Base-by-base conservation (phyloP, 2,888 invertebrate genomes). In the Germaria angustata region DNA sequence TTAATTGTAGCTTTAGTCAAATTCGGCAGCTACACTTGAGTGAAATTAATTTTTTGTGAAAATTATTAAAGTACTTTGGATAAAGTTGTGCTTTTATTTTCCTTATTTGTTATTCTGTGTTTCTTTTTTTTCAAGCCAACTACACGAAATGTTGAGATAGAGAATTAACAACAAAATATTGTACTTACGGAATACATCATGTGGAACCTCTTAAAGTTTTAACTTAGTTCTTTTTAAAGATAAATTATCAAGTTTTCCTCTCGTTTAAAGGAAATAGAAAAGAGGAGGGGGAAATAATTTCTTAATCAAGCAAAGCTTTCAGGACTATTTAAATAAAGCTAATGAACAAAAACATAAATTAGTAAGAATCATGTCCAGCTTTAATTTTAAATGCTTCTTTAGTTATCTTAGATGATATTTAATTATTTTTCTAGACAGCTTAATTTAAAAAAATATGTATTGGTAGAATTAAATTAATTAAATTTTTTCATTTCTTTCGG, bases 151-250 rank as follows among this genome's bases (percentile, higher is more conserved):
- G 66, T 34, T 81, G 51, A 41, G 41, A 65, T 28, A 65, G 36
- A 59, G 71, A 71, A 73, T 44, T 75, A 66, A 57, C 65, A 66
- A 65, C 61, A 81, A 81, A 81, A 63, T 68, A 53, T 72, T 63
- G 28, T 72, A 68, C 76, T 77, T 77, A 32, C 46, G n/a, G 41
- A 72, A 55, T 77, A 66, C 72, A 59, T 77, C 81, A 77, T 73
- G 66, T 61, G 77, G 81, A 81, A 81, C 77, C 55, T 68, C 66
- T 81, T 46, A 77, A 78, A 81, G 44, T 81, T 77, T 68, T 63
- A 28, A 55, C 36, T 66, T 68, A 72, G 41, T 77, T 41, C 51
- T 61, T 65, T 76, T n/a, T 77, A 32, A 77, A 49, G 69, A 81
- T 77, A 81, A 68, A 77, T 81, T 51, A 72, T 41, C 53, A 73